phyloP scores from a whole-genome alignment of 2,797 vertebrate genomes.

The Rhinogobio ventralis region DNA sequence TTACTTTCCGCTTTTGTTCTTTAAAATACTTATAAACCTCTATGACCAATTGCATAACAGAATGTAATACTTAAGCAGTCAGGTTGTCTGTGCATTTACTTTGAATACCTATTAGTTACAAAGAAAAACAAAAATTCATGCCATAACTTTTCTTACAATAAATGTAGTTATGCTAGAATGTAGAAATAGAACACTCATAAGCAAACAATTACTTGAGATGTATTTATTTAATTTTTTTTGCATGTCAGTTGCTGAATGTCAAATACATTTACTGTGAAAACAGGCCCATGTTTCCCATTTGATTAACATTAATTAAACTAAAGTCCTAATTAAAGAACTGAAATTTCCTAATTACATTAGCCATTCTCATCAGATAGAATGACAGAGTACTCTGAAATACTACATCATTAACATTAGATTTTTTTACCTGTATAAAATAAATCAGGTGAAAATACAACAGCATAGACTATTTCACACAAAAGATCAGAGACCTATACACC shows the following conservation, averaged over 20 bases:
- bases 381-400: neutral
- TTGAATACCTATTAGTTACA: neutral
- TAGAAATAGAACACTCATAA: neutral
- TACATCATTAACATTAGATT: neutral
- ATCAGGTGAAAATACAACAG: neutral
- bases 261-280: constrained; percentile 6
- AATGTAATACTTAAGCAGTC: neutral
- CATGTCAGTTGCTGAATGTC: neutral
- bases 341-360: neutral
- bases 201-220: neutral
- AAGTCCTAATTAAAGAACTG: neutral
- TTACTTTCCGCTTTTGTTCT: neutral
- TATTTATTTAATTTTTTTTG: no score
- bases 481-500: constrained; percentile 44
- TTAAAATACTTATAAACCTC: neutral
- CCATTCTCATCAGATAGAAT: neutral
- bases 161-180: neutral
- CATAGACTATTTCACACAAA: neutral
- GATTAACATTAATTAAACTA: neutral
- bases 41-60: neutral
- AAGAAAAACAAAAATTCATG: neutral
- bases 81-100: neutral
- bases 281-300: neutral
- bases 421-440: neutral
- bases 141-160: neutral